Percentiles rank a stretch among this genome's conserved stretches.
Conservation (phyloP, 2,888 invertebrate species). For the Myopa tessellatipennis region DNA sequence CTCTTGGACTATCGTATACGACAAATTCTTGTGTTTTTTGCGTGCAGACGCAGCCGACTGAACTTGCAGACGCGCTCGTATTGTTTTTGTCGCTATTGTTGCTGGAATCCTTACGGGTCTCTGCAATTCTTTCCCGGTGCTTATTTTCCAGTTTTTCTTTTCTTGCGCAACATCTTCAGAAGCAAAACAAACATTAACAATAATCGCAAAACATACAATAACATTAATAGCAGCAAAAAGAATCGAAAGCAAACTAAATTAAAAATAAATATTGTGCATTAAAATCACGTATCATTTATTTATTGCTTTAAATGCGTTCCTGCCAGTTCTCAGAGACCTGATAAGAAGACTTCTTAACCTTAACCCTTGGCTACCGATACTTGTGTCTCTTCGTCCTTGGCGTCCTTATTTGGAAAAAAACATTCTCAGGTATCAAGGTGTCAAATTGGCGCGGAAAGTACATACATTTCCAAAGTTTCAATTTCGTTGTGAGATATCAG, state of each 20-base stretch:
- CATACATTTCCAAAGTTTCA: too few species aligned
- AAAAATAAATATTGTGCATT: constrained; percentile 65
- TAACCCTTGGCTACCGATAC: background rate
- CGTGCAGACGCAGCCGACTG: constrained; percentile 21
- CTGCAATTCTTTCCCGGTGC: constrained; percentile 41
- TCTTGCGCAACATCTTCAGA: constrained; percentile 59
- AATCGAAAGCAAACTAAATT: constrained; percentile 62
- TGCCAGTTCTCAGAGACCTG: constrained; percentile 51
- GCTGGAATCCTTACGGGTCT: constrained; percentile 32
- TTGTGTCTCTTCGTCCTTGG: too few species aligned
- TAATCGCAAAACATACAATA: constrained; percentile 40
- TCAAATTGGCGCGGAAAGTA: too few species aligned
- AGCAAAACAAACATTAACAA: constrained; percentile 51
- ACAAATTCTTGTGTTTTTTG: constrained; percentile 65
- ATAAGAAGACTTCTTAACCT: constrained; percentile 16
- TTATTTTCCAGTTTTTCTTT: constrained; percentile 40
- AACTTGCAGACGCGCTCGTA: constrained; percentile 18
- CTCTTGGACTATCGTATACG: constrained; percentile 66
- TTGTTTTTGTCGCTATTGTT: constrained; percentile 38
- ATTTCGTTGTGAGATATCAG: too few species aligned
- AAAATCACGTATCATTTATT: constrained; percentile 69
- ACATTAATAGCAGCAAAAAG: constrained; percentile 43
- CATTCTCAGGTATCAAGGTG: too few species aligned
- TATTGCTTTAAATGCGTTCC: constrained; percentile 62
- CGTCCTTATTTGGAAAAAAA: too few species aligned